Percentiles rank a stretch among this genome's conserved stretches.
Evolutionary conservation across 2,888 invertebrate genomes (phyloP).

Genomic region (Didymodactylos carnosus): DNA sequence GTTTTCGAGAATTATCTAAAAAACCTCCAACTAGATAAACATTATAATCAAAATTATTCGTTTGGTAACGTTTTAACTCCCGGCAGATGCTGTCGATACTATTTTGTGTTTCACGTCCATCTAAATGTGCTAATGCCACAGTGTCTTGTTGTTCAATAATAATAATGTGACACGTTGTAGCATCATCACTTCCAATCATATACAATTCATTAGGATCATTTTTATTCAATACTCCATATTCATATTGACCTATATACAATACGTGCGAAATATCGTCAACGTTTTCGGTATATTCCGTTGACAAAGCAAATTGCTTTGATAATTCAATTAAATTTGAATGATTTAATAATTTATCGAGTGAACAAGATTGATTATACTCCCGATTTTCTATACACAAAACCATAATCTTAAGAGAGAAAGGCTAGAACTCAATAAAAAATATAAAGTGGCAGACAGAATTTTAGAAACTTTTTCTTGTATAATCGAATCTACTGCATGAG

Average conservation of each 20-base stretch:
- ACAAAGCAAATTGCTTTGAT: background rate
- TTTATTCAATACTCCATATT: background rate
- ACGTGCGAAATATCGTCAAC: background rate
- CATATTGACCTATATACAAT: background rate
- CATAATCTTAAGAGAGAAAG: no score
- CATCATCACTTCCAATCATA: constrained; percentile 13
- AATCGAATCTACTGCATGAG: no score
- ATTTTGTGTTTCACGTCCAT: background rate
- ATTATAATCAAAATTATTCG: background rate
- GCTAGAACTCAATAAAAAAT: no score
- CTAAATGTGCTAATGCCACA: constrained; percentile 5
- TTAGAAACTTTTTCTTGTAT: no score
- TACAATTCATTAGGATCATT: constrained; percentile 31
- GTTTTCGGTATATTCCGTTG: background rate
- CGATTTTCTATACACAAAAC: background rate
- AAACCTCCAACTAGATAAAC: background rate
- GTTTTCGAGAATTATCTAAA: background rate
- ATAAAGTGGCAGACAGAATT: no score
- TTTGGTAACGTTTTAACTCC: background rate
- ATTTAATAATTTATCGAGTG: background rate
- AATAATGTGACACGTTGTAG: constrained; percentile 13
- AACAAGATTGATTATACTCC: background rate
- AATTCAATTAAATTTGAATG: background rate
- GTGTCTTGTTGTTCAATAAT: background rate
- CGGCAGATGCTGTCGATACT: background rate